Percentiles rank a stretch among this genome's conserved stretches.
phyloP scores from a whole-genome alignment of 2,113 vertebrate species.

The Anarrhichthys ocellatus region DNA sequence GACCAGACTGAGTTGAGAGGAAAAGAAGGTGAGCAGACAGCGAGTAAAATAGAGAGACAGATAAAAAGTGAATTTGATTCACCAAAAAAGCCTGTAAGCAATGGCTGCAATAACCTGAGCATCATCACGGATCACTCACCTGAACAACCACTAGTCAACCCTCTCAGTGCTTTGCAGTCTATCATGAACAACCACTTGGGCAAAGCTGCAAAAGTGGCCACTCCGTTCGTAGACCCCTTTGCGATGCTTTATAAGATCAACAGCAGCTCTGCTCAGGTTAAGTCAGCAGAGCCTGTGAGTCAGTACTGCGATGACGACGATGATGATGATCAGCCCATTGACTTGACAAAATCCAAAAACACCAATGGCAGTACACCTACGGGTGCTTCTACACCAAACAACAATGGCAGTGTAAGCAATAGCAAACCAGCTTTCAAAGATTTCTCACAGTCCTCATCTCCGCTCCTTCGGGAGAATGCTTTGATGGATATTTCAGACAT shows the following conservation, averaged over 20 bases:
- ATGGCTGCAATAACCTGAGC: constrained; percentile 91
- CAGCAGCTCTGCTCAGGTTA: constrained; percentile 88
- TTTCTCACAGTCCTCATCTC: constrained; percentile 85
- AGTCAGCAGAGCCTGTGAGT: constrained; percentile 87
- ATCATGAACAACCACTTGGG: constrained; percentile 99
- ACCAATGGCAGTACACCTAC: constrained; percentile 73
- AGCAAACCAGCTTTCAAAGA: constrained; percentile 82
- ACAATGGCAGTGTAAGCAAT: constrained; percentile 61
- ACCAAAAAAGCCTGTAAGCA: constrained; percentile 88
- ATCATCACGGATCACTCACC: constrained; percentile 97
- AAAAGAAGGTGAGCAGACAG: constrained; percentile 84
- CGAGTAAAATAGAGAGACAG: constrained; percentile 79
- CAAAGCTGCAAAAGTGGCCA: constrained; percentile 93
- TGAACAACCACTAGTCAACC: constrained; percentile 95
- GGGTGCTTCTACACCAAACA: constrained; percentile 60
- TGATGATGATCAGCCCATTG: constrained; percentile 95
- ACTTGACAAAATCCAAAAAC: constrained; percentile 97
- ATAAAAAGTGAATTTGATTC: constrained; percentile 89
- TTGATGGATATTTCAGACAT: constrained; percentile 99
- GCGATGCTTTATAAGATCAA: constrained; percentile 97
- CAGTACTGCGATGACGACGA: constrained; percentile 87
- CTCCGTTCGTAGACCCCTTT: constrained; percentile 92
- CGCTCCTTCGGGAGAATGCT: constrained; percentile 94
- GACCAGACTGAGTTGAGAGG: constrained; percentile 76
- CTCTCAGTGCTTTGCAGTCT: constrained; percentile 96